Base-by-base conservation (phyloP, 2,888 invertebrate species). In the Xylophagus ater region DNA sequence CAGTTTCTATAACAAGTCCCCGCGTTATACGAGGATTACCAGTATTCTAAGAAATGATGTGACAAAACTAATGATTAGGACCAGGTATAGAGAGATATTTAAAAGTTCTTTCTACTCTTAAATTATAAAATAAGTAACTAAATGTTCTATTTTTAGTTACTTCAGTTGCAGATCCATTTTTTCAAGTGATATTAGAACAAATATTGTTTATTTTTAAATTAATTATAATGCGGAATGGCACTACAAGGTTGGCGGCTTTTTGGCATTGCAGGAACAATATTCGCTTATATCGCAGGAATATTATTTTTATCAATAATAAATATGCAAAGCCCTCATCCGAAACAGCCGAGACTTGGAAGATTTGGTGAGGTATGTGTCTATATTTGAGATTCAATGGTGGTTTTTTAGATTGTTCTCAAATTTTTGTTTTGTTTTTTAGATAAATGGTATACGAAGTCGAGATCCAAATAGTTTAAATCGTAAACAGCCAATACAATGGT, bases 171-270 rank as follows among this genome's bases (percentile, higher is more conserved):
- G n/a, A n/a, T n/a, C n/a, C n/a, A n/a, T n/a, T n/a, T n/a, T n/a
- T n/a, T n/a, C n/a, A n/a, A n/a, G n/a, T n/a, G n/a, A n/a, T n/a
- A n/a, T n/a, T n/a, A n/a, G n/a, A n/a, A n/a, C n/a, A n/a, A n/a
- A n/a, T n/a, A n/a, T n/a, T n/a, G n/a, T n/a, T n/a, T n/a, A n/a
- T n/a, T n/a, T n/a, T n/a, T n/a, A n/a, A n/a, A n/a, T n/a, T n/a
- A n/a, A n/a, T n/a, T n/a, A 37, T 24, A 31, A 37, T 37, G 43
- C 32, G 59, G 53, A 45, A 63, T 63, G 62, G 59, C 58, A 58
- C 53, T 61, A 53, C 61, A 61, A 56, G 60, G 62, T 53, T 64
- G 64, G 64, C 61, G 64, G 54, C 57, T 65, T 53, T 57, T 60
- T 53, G 62, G 62, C 50, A 58, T 63, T 50, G 59, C 60, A 52